Evolutionary conservation across 2,797 vertebrate species (phyloP).

Genomic region (Coracias cyanogaster): DNA sequence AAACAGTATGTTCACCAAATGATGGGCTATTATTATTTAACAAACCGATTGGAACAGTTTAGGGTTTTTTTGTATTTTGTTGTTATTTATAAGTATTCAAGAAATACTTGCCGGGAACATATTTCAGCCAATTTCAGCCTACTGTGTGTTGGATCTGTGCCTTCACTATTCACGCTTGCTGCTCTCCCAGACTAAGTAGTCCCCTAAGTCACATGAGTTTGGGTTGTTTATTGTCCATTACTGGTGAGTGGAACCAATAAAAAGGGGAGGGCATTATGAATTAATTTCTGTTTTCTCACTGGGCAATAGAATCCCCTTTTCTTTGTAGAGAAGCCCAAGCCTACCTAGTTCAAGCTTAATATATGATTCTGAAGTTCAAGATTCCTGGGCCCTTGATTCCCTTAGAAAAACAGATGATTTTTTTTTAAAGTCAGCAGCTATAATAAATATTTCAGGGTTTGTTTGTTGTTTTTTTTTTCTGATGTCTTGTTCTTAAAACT

Average conservation of each 20-base stretch:
- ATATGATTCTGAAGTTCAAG: background rate
- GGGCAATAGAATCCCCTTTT: background rate
- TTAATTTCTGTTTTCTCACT: background rate
- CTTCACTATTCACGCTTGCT: background rate
- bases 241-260: background rate
- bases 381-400: background rate
- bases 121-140: background rate
- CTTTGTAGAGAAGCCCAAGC: background rate
- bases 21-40: background rate
- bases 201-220: background rate
- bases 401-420: background rate
- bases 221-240: background rate
- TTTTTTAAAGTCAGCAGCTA: background rate
- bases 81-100: background rate
- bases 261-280: background rate
- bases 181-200: background rate
- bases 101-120: background rate
- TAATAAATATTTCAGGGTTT: background rate
- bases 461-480: background rate
- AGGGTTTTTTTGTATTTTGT: background rate
- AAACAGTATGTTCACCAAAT: slow-evolving; percentile 8
- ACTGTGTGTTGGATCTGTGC: background rate
- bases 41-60: background rate
- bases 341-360: background rate
- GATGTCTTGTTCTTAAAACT: background rate